These are phyloP conservation scores for Lydus trimaculatus DNA, from an alignment of 2,888 invertebrate species.

Conservation along the genomic window DNA sequence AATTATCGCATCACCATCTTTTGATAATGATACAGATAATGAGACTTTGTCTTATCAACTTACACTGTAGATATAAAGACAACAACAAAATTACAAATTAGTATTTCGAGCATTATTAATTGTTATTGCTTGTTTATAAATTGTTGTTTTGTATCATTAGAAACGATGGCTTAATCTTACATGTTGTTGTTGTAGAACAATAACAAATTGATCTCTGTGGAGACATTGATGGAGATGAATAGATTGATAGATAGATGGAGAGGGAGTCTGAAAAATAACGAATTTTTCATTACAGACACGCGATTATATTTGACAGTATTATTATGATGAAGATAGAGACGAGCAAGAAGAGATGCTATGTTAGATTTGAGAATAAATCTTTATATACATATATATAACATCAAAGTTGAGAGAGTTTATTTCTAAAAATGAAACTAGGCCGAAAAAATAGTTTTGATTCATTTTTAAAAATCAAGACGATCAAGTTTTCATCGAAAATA, in stretches of 20 bases:
- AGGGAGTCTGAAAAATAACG: neutral
- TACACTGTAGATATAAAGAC: neutral
- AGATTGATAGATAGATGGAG: neutral
- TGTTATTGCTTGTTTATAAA: too few relatives aligned
- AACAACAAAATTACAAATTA: neutral
- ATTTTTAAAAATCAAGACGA: neutral
- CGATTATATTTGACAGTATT: neutral
- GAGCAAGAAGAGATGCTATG: neutral
- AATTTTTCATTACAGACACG: neutral
- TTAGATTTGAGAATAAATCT: neutral
- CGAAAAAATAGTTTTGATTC: neutral
- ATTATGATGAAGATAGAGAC: neutral
- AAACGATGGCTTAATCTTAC: neutral
- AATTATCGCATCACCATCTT: neutral
- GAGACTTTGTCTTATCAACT: neutral
- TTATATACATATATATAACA: slow-evolving; percentile 5
- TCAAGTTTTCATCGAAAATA: neutral
- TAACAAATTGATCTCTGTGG: neutral
- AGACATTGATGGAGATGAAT: neutral
- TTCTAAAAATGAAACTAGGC: slow-evolving; percentile 7
- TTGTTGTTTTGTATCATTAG: neutral
- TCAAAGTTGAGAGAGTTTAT: neutral
- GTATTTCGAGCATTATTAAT: slow-evolving; percentile 7
- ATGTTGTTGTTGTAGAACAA: neutral
- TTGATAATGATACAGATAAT: neutral